Evolutionary conservation across 2,888 invertebrate genomes (phyloP).

Genomic region (Tetheella fluctuosa): DNA sequence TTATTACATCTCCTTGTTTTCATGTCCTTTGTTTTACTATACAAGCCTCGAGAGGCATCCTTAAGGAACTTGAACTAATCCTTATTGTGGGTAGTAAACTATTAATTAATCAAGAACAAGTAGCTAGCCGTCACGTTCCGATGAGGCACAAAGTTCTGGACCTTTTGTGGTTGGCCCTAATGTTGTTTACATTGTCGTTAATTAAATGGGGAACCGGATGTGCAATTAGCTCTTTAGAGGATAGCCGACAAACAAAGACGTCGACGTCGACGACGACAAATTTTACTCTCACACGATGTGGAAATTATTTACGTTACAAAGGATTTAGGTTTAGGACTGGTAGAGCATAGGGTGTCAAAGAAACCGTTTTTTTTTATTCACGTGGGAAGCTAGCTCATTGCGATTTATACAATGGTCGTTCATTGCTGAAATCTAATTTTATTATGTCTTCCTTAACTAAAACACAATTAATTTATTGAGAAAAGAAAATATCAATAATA

Average conservation of each 20-base stretch:
- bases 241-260: conserved; percentile 33
- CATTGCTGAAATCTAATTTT: too few species aligned
- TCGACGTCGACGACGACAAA: too few species aligned
- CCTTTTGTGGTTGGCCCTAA: conserved; percentile 63
- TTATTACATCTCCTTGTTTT: not conserved
- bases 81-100: conserved; percentile 53
- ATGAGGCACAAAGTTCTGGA: conserved; percentile 51
- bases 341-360: not conserved
- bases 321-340: conserved; percentile 1
- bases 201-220: conserved; percentile 59
- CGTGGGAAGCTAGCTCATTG: too few species aligned
- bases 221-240: conserved; percentile 44
- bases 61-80: conserved; percentile 46
- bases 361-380: not conserved
- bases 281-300: conserved; percentile 17
- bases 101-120: conserved; percentile 64
- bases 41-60: conserved; percentile 45
- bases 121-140: conserved; percentile 44
- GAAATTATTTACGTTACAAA: conserved; percentile 15
- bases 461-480: too few species aligned
- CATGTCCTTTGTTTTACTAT: conserved; percentile 14
- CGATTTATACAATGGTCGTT: too few species aligned
- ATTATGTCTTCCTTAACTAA: too few species aligned
- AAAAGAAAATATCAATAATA: too few species aligned
- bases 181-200: conserved; percentile 70